Evolutionary conservation across 2,888 invertebrate genomes (phyloP).

Genomic region (Odontomyia ornata): DNA sequence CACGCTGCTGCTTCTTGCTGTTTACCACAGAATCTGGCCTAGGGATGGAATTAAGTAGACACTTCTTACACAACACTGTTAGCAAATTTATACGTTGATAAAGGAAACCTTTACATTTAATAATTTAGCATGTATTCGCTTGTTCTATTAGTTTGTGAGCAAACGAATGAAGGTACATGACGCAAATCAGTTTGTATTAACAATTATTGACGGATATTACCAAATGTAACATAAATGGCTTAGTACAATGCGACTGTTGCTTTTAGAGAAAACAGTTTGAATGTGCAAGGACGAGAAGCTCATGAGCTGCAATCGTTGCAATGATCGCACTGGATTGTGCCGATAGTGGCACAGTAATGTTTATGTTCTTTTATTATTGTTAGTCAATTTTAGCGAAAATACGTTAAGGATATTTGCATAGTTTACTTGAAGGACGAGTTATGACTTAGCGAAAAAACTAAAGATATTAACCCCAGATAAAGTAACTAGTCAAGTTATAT

Average conservation of each 20-base stretch:
- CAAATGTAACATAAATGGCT: neutral
- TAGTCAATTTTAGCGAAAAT: neutral
- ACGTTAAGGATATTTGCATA: neutral
- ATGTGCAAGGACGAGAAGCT: neutral
- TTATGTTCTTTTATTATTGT: neutral
- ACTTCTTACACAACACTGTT: neutral
- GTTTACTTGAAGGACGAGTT: neutral
- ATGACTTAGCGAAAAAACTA: neutral
- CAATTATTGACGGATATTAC: neutral
- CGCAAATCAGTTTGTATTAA: neutral
- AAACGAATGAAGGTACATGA: neutral
- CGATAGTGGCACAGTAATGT: neutral
- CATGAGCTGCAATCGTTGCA: neutral
- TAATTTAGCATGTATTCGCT: slow-evolving; percentile 13
- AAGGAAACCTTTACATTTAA: neutral
- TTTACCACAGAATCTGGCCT: neutral
- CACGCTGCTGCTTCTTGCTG: slow-evolving; percentile 16
- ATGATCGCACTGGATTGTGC: neutral
- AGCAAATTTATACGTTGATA: slow-evolving; percentile 1
- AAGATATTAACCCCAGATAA: neutral
- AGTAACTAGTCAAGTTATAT: neutral
- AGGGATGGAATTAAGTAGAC: slow-evolving; percentile 27
- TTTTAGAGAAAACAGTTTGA: neutral
- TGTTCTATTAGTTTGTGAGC: neutral
- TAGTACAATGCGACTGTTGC: slow-evolving; percentile 1